Evolutionary conservation across 2,113 vertebrate species (phyloP).

Genomic region (Melanotaenia duboulayi): DNA sequence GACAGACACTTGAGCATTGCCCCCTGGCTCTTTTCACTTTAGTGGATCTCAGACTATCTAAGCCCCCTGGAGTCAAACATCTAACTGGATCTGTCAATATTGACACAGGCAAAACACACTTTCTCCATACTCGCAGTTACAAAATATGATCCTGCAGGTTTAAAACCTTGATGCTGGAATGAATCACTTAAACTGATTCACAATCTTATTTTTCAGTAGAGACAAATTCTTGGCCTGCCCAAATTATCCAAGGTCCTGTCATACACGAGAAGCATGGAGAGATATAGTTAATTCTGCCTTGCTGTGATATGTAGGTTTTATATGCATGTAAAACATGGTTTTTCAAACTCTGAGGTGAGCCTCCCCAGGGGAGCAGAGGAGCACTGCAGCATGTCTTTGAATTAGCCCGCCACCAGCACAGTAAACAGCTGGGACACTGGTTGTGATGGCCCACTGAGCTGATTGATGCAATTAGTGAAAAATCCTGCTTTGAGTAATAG

Average conservation of each 20-base stretch:
- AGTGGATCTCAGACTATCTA: slow-evolving; percentile 69
- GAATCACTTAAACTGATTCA: slow-evolving; percentile 44
- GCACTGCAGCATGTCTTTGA: not conserved
- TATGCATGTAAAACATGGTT: not conserved
- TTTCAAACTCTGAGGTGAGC: not conserved
- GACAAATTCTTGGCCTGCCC: slow-evolving; percentile 28
- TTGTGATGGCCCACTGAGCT: slow-evolving; percentile 2
- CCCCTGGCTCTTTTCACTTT: slow-evolving; percentile 70
- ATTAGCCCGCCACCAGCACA: not conserved
- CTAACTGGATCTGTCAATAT: slow-evolving; percentile 75
- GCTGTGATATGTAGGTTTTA: not conserved
- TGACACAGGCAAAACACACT: slow-evolving; percentile 61
- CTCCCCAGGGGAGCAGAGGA: not conserved
- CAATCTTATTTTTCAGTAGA: slow-evolving; percentile 31
- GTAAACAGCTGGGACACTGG: not conserved
- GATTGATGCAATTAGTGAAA: not conserved
- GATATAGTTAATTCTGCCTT: not conserved
- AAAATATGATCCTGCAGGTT: slow-evolving; percentile 61
- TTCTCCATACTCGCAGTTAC: slow-evolving; percentile 38
- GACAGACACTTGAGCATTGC: slow-evolving; percentile 65
- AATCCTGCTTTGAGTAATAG: not conserved
- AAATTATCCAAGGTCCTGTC: slow-evolving; percentile 2
- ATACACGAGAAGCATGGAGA: not conserved
- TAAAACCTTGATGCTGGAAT: slow-evolving; percentile 52
- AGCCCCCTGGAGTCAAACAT: slow-evolving; percentile 69